phyloP scores from a whole-genome alignment of 2,888 invertebrate genomes.

The Scaptomyza reducta region DNA sequence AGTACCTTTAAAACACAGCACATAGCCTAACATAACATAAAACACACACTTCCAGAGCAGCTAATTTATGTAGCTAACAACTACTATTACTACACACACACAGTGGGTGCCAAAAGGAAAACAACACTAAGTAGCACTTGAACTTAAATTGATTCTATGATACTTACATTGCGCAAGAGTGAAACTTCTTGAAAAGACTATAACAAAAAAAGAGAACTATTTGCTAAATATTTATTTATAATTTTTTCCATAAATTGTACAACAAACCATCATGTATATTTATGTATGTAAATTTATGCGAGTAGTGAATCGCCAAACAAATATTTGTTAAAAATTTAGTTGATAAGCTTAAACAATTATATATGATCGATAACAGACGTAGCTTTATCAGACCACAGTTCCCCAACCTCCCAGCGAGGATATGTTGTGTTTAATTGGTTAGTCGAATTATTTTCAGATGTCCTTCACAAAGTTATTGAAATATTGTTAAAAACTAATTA shows the following conservation, averaged over 20 bases:
- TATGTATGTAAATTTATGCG: conserved; percentile 51
- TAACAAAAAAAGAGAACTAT: conserved; percentile 59
- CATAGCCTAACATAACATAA: not conserved
- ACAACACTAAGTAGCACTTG: conserved; percentile 26
- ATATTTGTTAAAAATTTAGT: conserved; percentile 71
- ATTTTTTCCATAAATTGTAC: conserved; percentile 72
- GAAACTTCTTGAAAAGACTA: conserved; percentile 78
- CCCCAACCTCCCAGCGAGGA: conserved; percentile 27
- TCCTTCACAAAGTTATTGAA: conserved; percentile 53
- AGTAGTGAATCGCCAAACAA: conserved; percentile 16
- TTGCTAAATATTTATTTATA: conserved; percentile 80
- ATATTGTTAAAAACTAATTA: conserved; percentile 60
- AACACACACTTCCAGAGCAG: conserved; percentile 47
- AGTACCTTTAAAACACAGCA: conserved; percentile 32
- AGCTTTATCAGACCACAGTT: conserved; percentile 68
- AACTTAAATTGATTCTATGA: conserved; percentile 39
- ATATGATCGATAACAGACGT: conserved; percentile 69
- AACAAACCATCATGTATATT: conserved; percentile 54
- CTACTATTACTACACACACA: conserved; percentile 26
- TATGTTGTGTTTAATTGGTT: conserved; percentile 62
- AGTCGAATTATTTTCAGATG: conserved; percentile 73
- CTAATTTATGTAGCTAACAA: conserved; percentile 39
- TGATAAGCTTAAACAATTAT: conserved; percentile 57
- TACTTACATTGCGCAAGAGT: conserved; percentile 59
- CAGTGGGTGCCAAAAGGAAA: conserved; percentile 76